Base-by-base conservation (phyloP, 2,113 vertebrate species). In the Terrapene triunguis region DNA sequence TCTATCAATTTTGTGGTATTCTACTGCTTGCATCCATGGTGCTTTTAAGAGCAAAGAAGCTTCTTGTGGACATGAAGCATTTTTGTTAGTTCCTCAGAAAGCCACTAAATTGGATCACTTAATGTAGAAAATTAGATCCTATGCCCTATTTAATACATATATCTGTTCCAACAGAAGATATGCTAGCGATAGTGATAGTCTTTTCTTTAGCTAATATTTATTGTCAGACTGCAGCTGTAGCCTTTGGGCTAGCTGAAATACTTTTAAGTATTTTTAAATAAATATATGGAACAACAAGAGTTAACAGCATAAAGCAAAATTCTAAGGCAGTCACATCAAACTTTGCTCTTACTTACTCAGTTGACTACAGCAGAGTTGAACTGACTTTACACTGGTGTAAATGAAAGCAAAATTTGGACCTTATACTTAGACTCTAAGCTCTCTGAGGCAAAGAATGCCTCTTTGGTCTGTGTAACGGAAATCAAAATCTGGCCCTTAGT, bases 181-280 rank as follows among this genome's bases (percentile, higher is more conserved):
- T 1, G 2, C 89, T 91, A 62, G 44, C 84, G 35, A 96, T 27
- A 95, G 92, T 32, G 22, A 91, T 93, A 86, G 78, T 95, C 72
- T 88, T 59, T 89, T 97, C 94, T 95, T 94, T 97, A 96, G 81
- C 50, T 80, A 62, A 44, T 91, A 88, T 92, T 96, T 95, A 92
- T 88, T 87, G 86, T 83, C 85, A 93, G 85, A 80, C 35, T 88
- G 74, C 95, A 96, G 93, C 91, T 96, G 93, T 81, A 95, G 84
- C 88, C 80, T 87, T 96, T 97, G 80, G 92, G 93, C 83, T 90
- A 78, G 82, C 82, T 96, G 89, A 94, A 87, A 91, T 65, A 94
- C 62, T 94, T 89, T 38, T 83, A 94, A 81, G 78, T 81, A 93
- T 95, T 95, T 95, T 89, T 90, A 92, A 94, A 82, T 87, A 95